phyloP scores from a whole-genome alignment of 2,113 vertebrate genomes.

The Protobothrops mucrosquamatus region DNA sequence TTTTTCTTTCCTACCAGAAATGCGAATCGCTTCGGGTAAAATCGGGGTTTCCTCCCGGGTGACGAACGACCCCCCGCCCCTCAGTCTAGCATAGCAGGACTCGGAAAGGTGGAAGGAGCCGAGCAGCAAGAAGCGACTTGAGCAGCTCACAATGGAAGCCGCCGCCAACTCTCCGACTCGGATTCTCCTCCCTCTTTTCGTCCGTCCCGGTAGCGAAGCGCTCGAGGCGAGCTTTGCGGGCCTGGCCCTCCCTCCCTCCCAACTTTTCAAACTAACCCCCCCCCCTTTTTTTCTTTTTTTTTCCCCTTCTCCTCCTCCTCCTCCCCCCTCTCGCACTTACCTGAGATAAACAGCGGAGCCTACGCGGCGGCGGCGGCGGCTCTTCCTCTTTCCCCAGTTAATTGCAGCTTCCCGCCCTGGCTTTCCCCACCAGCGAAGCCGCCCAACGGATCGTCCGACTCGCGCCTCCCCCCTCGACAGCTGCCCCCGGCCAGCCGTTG shows the following conservation, averaged over 20 bases:
- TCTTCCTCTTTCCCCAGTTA: background rate
- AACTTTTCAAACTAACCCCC: background rate
- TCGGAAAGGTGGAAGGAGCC: background rate
- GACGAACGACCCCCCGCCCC: background rate
- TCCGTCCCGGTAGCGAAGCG: constrained; percentile 25
- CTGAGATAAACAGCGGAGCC: background rate
- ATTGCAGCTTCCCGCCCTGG: background rate
- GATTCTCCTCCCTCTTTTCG: background rate
- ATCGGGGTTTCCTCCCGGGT: background rate
- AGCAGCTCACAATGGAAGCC: background rate
- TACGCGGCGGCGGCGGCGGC: background rate
- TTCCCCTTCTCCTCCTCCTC: background rate
- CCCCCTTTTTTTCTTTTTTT: no score
- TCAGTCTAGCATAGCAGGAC: background rate
- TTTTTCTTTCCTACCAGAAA: background rate
- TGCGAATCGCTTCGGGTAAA: background rate
- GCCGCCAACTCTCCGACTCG: background rate
- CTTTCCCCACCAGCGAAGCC: background rate
- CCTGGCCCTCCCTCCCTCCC: background rate
- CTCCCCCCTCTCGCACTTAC: background rate
- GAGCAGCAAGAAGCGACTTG: background rate
- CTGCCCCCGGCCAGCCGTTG: background rate
- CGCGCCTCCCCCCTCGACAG: constrained; percentile 1
- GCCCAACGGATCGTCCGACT: background rate
- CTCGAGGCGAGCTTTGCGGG: background rate